A percentile compares a stretch with the other conserved stretches of the same genome.
Conservation (phyloP, 2,113 vertebrate genomes). For the Odocoileus virginianus region DNA sequence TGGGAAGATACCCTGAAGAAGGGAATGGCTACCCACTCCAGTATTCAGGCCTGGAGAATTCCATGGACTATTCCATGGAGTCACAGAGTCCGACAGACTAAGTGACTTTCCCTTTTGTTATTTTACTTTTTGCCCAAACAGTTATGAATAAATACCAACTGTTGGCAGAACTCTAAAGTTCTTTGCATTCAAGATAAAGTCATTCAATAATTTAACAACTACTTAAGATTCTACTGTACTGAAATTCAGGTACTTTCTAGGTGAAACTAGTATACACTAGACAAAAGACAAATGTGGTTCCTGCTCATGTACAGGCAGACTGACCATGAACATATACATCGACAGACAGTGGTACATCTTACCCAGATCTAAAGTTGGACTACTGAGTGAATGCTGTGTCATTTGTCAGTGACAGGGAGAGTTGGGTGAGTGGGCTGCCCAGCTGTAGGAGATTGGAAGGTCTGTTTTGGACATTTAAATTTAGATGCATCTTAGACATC, state of each 20-base stretch:
- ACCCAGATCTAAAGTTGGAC: not conserved
- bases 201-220: not conserved
- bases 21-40: not conserved
- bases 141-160: not conserved
- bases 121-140: not conserved
- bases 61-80: not conserved
- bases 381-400: not conserved
- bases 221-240: not conserved
- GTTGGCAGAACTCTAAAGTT: not conserved
- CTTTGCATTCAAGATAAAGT: not conserved
- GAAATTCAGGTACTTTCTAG: not conserved
- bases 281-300: not conserved
- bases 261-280: not conserved
- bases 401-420: not conserved
- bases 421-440: not conserved
- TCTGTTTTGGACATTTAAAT: not conserved
- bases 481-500: not conserved
- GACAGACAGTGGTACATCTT: not conserved
- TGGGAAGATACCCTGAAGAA: not conserved
- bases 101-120: not conserved
- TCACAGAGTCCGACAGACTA: not conserved
- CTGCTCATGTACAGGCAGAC: not conserved
- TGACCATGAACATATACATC: not conserved
- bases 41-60: not conserved
- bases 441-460: not conserved